phyloP scores from a whole-genome alignment of 1,140 invertebrate genomes.

The Bombus vancouverensis region DNA sequence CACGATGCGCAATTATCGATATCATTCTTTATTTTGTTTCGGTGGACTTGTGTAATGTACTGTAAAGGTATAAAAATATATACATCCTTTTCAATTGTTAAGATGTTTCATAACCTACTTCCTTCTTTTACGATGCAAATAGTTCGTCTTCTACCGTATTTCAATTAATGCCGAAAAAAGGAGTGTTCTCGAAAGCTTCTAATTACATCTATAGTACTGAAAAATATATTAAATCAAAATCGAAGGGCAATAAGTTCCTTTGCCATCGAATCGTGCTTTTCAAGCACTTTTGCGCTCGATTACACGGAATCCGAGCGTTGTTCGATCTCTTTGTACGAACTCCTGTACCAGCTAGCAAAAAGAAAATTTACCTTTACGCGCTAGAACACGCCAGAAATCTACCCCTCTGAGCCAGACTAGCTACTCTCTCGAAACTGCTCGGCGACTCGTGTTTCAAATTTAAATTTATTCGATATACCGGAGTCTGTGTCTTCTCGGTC shows the following conservation, averaged over 20 bases:
- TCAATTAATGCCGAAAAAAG: not conserved
- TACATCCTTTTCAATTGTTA: no score
- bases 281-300: conserved; percentile 21
- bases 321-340: not conserved
- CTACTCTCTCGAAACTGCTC: not conserved
- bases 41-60: no score
- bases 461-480: not conserved
- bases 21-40: no score
- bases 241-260: not conserved
- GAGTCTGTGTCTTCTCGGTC: not conserved
- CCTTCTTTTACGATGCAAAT: no score
- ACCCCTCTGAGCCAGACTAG: conserved; percentile 7
- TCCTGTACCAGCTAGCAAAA: conserved; percentile 12
- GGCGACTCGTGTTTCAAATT: conserved; percentile 6
- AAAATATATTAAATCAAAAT: not conserved
- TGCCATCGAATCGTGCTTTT: not conserved
- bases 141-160: no score
- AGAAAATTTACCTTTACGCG: conserved; percentile 38
- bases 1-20: no score
- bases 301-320: conserved; percentile 7
- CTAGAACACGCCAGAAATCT: conserved; percentile 1
- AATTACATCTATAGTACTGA: not conserved
- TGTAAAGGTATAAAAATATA: no score
- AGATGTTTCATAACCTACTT: no score
- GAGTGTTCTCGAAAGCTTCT: not conserved